These are phyloP conservation scores for Blera fallax DNA, from an alignment of 2,888 invertebrate genomes.

Conservation along the genomic window DNA sequence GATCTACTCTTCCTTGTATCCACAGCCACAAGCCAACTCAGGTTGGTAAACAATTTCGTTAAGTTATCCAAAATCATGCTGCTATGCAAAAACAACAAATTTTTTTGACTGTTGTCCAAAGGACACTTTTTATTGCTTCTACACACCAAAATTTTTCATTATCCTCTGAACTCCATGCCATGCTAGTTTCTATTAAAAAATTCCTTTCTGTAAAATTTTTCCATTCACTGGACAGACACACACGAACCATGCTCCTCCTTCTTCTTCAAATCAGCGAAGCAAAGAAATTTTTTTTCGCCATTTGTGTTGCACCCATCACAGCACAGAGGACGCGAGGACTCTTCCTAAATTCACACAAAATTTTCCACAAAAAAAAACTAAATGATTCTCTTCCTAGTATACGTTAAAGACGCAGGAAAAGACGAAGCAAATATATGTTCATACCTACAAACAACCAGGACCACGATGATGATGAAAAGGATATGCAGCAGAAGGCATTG, in stretches of 20 bases:
- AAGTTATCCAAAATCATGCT: no score
- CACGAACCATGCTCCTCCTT: not conserved
- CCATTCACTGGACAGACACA: not conserved
- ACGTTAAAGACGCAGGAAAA: slow-evolving; percentile 32
- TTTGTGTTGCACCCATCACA: slow-evolving; percentile 52
- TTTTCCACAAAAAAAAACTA: not conserved
- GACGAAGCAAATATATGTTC: slow-evolving; percentile 14
- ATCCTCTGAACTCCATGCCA: not conserved
- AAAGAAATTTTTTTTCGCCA: slow-evolving; percentile 43
- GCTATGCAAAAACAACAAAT: no score
- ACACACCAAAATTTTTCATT: not conserved
- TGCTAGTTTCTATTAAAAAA: slow-evolving; percentile 10
- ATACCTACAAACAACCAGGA: no score
- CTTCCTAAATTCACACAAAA: not conserved
- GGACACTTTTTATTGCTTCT: not conserved
- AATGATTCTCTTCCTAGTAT: slow-evolving; percentile 11
- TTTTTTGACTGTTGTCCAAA: not conserved
- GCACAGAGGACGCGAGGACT: not conserved
- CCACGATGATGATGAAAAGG: slow-evolving; percentile 19
- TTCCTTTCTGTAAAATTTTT: slow-evolving; percentile 15
- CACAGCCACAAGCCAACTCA: no score
- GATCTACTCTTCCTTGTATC: no score
- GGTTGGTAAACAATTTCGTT: no score
- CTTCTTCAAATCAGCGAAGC: not conserved
- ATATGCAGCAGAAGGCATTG: slow-evolving; percentile 20